These are phyloP conservation scores for Chelonus formosanus DNA, from an alignment of 2,888 invertebrate species.

Conservation along the genomic window DNA sequence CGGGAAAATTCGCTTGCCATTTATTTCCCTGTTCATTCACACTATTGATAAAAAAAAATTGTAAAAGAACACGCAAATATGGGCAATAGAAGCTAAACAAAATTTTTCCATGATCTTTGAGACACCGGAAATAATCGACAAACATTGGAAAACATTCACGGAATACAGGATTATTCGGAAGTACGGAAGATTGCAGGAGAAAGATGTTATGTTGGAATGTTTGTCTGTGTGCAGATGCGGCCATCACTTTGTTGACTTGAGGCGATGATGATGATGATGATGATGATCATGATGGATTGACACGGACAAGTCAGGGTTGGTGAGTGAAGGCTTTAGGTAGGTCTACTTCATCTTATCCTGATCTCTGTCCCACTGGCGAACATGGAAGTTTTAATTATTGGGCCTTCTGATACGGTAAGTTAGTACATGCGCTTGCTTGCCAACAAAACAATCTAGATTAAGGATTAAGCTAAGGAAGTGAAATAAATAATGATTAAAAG, in stretches of 20 bases:
- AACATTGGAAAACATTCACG: conserved; percentile 30
- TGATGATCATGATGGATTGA: conserved; percentile 39
- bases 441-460: conserved; percentile 20
- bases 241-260: conserved; percentile 64
- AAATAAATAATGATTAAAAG: too few relatives aligned
- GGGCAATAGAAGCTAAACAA: conserved; percentile 4
- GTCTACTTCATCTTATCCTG: conserved; percentile 52
- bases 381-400: conserved; percentile 4
- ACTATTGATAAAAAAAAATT: conserved; percentile 5
- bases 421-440: conserved; percentile 32
- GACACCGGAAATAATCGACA: conserved; percentile 33
- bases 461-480: background rate
- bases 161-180: conserved; percentile 32
- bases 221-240: conserved; percentile 68
- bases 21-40: too few relatives aligned
- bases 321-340: conserved; percentile 59
- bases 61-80: background rate
- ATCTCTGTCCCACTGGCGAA: conserved; percentile 26
- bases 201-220: conserved; percentile 66
- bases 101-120: conserved; percentile 7
- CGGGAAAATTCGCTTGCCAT: too few relatives aligned
- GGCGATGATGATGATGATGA: conserved; percentile 42
- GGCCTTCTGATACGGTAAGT: conserved; percentile 30
- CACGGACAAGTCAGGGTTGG: conserved; percentile 56
- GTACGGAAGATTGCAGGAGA: conserved; percentile 39